Base-by-base conservation (phyloP, 2,113 vertebrate species). In the Aptenodytes forsteri region DNA sequence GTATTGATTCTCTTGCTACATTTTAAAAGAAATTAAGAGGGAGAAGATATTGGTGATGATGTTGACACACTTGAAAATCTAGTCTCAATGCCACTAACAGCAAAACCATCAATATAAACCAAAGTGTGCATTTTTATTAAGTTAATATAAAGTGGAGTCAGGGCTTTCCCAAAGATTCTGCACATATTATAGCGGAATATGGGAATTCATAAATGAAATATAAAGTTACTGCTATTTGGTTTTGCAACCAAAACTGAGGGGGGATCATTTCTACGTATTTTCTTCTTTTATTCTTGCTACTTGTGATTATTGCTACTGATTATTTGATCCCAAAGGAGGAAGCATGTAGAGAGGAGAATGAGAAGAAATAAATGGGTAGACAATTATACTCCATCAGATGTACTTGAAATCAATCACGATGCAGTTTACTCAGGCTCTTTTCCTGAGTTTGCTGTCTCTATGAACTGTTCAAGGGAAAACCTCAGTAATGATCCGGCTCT, bases 381-480 rank as follows among this genome's bases (percentile, higher is more conserved):
- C 95, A 95, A 94, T 95, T 93, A 94, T 79, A 92, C 13, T 50
- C 72, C 61, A 75, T 94, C 93, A 96, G 72, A 78, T 42, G 79
- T 90, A 97, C 88, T 64, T 90, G 92, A 97, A 97, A 97, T 97
- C 96, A 96, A 95, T 97, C 85, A 64, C 0, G 0, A 77, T 67
- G 72, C 85, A 88, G 93, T 92, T 93, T 52, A 73, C 58, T 86
- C 64, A 16, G 85, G 85, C 79, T 84, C 67, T 78, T 95, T 93
- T 67, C 92, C 90, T 72, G 83, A 82, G 91, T 81, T 76, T 87
- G 69, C 71, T 90, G 72, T 72, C 76, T 90, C 83, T 71, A 71
- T 84, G 86, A 94, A 84, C 86, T 67, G 82, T 94, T 96, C 94
- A 86, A 58, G 80, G 64, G 88, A 95, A 91, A 94, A 95, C 64